Evolutionary conservation across 2,888 invertebrate genomes (phyloP), one percentile per base, ranked within the genome.

Genomic region (Aricia artaxerxes): DNA sequence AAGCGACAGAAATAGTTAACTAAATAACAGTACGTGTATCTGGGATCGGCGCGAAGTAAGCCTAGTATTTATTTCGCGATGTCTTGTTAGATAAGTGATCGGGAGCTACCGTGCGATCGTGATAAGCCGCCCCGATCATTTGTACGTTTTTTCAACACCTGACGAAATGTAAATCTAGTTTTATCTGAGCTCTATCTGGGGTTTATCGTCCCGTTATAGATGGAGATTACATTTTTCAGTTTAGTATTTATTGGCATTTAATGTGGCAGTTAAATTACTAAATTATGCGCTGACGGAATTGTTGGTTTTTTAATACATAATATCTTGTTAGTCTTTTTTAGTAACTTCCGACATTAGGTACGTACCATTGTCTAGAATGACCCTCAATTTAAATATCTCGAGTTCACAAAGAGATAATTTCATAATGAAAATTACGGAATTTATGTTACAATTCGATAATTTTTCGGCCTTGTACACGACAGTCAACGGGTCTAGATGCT

Each of bases 81-180:
- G 91, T 90, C 88, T 86, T 84, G 88, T 87, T 84, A 87, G 91
- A 92, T 92, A 91, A 87, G 86, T 89, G 89, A 89, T 88, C 91
- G 85, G 86, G 86, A 82, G 91, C 92, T 92, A 91, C 92, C 79
- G 86, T 87, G 85, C 83, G 83, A 38, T 69, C 82, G 84, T 86
- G 91, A 91, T 91, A 91, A 85, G 82, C 82, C 57, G 11, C 80
- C 82, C 83, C 82, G 83, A 89, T 89, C 88, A 90, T 90, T 90
- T 91, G 88, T 88, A 69, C 69, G 69, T 69, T 69, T 69, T 69
- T 69, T 69, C 35, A 69, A 69, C 69, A 69, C 69, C 35, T 69
- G 35, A 69, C 16, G 35, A 69, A 69, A 35, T 69, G 69, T 69
- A 69, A 69, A 69, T 69, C 35, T 69, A 69, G 69, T 13, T 69